Evolutionary conservation across 2,888 invertebrate species (phyloP), one percentile per base, ranked within the genome.

Genomic region (Thera obeliscata): DNA sequence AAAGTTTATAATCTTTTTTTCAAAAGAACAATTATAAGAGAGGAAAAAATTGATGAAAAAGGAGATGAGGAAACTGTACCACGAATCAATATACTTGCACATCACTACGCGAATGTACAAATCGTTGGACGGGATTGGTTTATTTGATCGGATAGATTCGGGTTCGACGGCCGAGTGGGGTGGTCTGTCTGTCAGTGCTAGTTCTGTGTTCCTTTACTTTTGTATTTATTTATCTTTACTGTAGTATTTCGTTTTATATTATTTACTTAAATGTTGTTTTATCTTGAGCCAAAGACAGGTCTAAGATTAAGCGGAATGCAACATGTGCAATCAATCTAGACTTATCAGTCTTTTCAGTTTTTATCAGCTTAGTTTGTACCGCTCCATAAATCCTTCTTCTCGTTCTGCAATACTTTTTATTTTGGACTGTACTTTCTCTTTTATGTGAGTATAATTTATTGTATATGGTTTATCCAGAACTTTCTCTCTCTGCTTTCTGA

Each of bases 101-200:
- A 75, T 70, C 74, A 76, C 78, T 81, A 78, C 82, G 81, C 82
- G 77, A 80, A 79, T 81, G 81, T 82, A 82, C 87, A 85, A 89
- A 88, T 83, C 79, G 81, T 78, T 74, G 77, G 80, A 79, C 81
- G 78, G 82, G 82, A 86, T 83, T 83, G 82, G 84, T 87, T 86
- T 85, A 83, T 84, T 85, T 79, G 82, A 83, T 79, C 81, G 78
- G 74, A 74, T 77, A 76, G 80, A 60, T 69, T 83, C 75, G 79
- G 79, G 85, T 85, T 87, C 86, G 81, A 81, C 75, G 85, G 67
- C 81, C 83, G 82, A 70, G 68, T 80, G 73, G 82, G 86, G 87
- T 87, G 87, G 86, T 85, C 84, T 75, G 73, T 67, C 61, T 54
- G 64, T 59, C 61, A 62, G 66, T 59, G 54, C 59, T 58, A 57